Percentiles rank a stretch among this genome's conserved stretches.
These are phyloP conservation scores for Manacus vitellinus DNA, from an alignment of 2,113 vertebrate species.

Conservation along the genomic window DNA sequence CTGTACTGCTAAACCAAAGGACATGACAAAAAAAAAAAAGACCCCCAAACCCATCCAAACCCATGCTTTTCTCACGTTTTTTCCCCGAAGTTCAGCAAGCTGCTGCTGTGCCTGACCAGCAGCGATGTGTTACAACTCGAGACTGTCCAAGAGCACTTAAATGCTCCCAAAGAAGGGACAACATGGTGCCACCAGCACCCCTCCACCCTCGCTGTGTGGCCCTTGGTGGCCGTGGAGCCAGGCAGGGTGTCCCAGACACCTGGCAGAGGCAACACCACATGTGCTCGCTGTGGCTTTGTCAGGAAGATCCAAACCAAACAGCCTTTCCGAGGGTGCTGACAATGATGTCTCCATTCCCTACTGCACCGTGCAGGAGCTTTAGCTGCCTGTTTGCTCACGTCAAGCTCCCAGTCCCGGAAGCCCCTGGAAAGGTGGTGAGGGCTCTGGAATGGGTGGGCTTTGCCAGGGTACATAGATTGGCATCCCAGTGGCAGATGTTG, in stretches of 20 bases:
- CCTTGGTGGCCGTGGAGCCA: fast-evolving
- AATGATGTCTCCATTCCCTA: conserved; percentile 27
- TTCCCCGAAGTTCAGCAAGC: background rate
- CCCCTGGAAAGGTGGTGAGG: background rate
- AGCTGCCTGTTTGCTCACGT: background rate
- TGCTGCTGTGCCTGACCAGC: background rate
- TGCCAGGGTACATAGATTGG: fast-evolving
- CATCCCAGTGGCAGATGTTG: background rate
- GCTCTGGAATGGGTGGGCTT: background rate
- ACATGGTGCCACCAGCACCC: fast-evolving
- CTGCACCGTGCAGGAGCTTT: fast-evolving
- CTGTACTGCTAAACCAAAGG: background rate
- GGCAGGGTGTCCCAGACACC: background rate
- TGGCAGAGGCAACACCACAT: background rate
- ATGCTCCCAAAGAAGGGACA: background rate
- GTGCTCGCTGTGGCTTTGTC: fast-evolving
- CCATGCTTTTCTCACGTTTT: fast-evolving
- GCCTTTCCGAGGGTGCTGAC: background rate
- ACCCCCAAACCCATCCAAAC: background rate
- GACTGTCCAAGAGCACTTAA: background rate
- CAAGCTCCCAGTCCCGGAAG: conserved; percentile 14
- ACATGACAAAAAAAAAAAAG: background rate
- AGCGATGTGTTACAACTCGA: background rate
- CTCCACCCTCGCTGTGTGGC: fast-evolving
- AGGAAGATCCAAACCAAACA: conserved; percentile 44